phyloP scores from a whole-genome alignment of 2,113 vertebrate species.

The Labeo rohita region DNA sequence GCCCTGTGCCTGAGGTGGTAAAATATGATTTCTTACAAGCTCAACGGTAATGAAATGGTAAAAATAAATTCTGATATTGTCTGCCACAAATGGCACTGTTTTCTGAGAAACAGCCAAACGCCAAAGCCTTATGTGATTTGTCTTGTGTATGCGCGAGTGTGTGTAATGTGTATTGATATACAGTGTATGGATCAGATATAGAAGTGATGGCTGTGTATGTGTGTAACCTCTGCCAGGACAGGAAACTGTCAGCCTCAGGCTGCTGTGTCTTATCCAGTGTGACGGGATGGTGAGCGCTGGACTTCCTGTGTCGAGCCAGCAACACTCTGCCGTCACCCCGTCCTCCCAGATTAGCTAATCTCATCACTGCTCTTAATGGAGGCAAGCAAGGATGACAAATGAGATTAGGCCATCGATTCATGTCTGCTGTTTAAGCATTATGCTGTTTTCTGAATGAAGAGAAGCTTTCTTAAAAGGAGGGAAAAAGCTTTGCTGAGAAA shows the following conservation, averaged over 20 bases:
- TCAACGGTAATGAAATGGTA: neutral
- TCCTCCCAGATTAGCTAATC: slow-evolving; percentile 63
- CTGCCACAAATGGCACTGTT: neutral
- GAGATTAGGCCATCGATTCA: slow-evolving; percentile 69
- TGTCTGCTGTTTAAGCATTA: slow-evolving; percentile 50
- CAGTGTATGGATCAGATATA: neutral
- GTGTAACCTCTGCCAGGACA: neutral
- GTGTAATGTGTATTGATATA: neutral
- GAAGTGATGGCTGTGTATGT: neutral
- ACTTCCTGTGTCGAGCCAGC: neutral
- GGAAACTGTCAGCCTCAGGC: neutral
- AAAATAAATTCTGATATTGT: neutral
- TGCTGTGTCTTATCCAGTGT: neutral
- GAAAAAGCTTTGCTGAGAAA: slow-evolving; percentile 51
- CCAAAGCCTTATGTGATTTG: neutral
- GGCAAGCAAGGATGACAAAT: slow-evolving; percentile 66
- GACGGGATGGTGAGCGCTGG: neutral
- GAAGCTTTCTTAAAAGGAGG: slow-evolving; percentile 51
- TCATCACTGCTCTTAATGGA: slow-evolving; percentile 59
- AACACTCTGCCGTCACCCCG: neutral
- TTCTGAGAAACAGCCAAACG: neutral
- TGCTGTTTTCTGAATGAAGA: slow-evolving; percentile 61
- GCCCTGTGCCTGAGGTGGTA: neutral
- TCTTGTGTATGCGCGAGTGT: neutral
- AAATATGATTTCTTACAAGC: neutral